Percentiles rank a stretch among this genome's conserved stretches.
phyloP scores from a whole-genome alignment of 1,140 invertebrate species.

The Megalonaias nervosa region DNA sequence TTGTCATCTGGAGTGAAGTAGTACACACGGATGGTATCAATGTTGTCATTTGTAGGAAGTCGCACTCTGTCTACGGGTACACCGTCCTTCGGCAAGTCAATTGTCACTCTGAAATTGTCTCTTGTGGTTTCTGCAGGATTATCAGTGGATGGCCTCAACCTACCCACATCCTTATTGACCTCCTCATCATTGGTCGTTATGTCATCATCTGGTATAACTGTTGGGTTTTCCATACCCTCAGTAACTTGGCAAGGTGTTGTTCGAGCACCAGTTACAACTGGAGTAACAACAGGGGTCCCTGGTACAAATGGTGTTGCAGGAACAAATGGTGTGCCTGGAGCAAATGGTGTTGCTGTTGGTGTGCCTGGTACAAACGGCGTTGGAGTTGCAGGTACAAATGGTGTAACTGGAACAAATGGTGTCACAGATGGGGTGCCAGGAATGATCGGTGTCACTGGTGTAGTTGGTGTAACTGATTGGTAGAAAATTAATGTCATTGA shows the following conservation, averaged over 20 bases:
- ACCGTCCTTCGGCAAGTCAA: conserved; percentile 20
- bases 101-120: conserved; percentile 30
- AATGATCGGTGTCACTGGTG: conserved; percentile 20
- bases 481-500: too few species aligned
- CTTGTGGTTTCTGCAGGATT: conserved; percentile 15
- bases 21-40: conserved; percentile 18
- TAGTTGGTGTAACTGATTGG: not conserved
- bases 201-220: conserved; percentile 4
- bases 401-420: not conserved
- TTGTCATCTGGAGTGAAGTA: not conserved
- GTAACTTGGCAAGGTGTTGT: not conserved
- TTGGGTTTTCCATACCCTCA: conserved; percentile 13
- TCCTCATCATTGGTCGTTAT: not conserved
- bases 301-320: not conserved
- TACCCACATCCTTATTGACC: conserved; percentile 12
- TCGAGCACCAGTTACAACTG: too few species aligned
- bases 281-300: too few species aligned
- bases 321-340: not conserved
- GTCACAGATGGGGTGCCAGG: conserved; percentile 11
- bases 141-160: conserved; percentile 8
- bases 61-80: conserved; percentile 16
- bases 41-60: conserved; percentile 20
- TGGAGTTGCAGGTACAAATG: too few species aligned
- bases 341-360: too few species aligned
- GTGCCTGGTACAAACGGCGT: too few species aligned